Evolutionary conservation across 2,797 vertebrate species (phyloP), one percentile per base, ranked within the genome.

Genomic region (Synaphobranchus kaupii): DNA sequence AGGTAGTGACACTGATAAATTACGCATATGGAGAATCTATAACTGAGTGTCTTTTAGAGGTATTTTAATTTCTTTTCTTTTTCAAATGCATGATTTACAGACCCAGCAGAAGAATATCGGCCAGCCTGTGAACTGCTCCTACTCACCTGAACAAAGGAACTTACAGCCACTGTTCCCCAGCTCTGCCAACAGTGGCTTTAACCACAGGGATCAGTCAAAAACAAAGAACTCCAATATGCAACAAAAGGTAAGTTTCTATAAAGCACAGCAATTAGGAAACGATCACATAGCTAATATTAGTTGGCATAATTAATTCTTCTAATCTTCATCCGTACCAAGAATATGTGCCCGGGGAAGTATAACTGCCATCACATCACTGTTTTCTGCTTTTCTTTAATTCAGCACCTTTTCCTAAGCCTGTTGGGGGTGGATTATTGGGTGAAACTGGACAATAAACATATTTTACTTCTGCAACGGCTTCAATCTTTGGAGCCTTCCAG

Each of bases 141-240:
- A 95, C 63, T 90, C 94, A 1, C 86, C 95, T 0, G 95, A 96
- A 90, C 95, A 95, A 86, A 93, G 94, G 92, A 92, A 89, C 86
- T 90, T 96, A 85, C 95, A 94, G 87, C 90, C 94, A 2, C 48
- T 94, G 17, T 97, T 95, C 89, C 88, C 94, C 85, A 91, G 86
- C 92, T 90, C 93, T 0, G 58, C 93, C 4, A 96, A 96, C 0
- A 95, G 90, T 56, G 89, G 92, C 89, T 91, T 95, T 0, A 91
- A 89, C 89, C 91, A 94, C 85, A 91, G 93, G 47, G 84, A 90
- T 58, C 91, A 93, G 17, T 39, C 93, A 60, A 96, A 96, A 89
- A 83, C 94, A 63, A 94, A 96, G 90, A 96, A 90, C 91, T 93
- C 95, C 86, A 90, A 88, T 25, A 89, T 95, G 86, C 95, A 94